Evolutionary conservation across 2,113 vertebrate species (phyloP).

Genomic region (Neopipo cinnamomea): DNA sequence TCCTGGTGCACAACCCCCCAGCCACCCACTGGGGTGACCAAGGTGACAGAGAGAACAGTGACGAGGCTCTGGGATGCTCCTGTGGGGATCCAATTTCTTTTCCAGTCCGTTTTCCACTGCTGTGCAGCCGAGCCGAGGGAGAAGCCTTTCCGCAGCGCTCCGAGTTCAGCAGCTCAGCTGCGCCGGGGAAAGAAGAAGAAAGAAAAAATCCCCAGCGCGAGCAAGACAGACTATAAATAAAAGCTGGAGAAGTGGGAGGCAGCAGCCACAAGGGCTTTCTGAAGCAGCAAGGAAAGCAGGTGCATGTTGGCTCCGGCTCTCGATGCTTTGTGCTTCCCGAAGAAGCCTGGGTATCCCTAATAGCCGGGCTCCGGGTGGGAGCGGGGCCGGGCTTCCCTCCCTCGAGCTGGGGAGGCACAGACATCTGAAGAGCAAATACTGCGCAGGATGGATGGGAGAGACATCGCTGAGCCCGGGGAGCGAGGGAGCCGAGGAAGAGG

Average conservation of each 20-base stretch:
- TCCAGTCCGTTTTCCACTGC: not conserved
- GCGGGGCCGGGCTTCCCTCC: not conserved
- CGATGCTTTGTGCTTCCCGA: constrained; percentile 2
- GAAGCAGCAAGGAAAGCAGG: constrained; percentile 55
- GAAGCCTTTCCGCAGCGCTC: not conserved
- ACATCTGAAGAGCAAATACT: not conserved
- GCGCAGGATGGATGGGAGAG: not conserved
- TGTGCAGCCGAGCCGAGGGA: not conserved
- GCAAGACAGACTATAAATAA: constrained; percentile 69
- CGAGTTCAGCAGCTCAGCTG: constrained; percentile 50
- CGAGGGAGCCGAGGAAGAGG: not conserved
- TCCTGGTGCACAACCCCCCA: rapidly evolving
- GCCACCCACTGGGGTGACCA: not conserved
- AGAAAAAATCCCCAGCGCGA: not conserved
- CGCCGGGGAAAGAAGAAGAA: not conserved
- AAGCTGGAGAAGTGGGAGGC: constrained; percentile 59
- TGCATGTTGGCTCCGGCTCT: not conserved
- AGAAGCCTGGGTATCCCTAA: constrained; percentile 44
- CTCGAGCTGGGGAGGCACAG: not conserved
- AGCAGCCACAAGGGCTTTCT: constrained; percentile 53
- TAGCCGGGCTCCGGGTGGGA: not conserved
- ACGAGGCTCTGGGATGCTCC: not conserved
- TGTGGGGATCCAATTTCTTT: not conserved
- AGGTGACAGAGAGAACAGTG: rapidly evolving
- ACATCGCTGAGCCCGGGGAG: not conserved